phyloP scores from a whole-genome alignment of 1,140 invertebrate species.

The Neuroterus valhalla region DNA sequence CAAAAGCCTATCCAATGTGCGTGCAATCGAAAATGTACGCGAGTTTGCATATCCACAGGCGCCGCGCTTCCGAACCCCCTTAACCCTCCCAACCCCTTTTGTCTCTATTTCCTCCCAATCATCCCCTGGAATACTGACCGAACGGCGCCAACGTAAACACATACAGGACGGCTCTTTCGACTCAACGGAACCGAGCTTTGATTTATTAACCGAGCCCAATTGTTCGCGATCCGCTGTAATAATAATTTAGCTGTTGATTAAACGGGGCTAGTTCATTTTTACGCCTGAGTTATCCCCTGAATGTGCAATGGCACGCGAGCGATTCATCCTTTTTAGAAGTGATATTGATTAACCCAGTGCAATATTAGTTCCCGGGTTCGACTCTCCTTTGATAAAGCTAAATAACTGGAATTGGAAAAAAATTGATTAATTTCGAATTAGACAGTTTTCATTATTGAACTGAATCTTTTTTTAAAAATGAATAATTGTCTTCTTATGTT shows the following conservation, averaged over 20 bases:
- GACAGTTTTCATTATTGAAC: too few species aligned
- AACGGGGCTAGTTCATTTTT: constrained; percentile 51
- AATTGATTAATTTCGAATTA: neutral
- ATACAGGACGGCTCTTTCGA: neutral
- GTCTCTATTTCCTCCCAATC: constrained; percentile 29
- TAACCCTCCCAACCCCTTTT: constrained; percentile 2
- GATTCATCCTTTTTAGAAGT: constrained; percentile 14
- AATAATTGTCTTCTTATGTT: too few species aligned
- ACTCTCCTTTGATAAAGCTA: neutral
- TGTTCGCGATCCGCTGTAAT: constrained; percentile 47
- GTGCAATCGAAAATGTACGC: neutral
- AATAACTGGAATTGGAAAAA: neutral
- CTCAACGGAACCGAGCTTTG: constrained; percentile 38
- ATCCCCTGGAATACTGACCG: constrained; percentile 4
- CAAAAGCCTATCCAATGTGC: neutral
- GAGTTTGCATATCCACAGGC: constrained; percentile 14
- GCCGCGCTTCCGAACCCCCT: constrained; percentile 34
- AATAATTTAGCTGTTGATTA: constrained; percentile 56
- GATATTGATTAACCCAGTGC: constrained; percentile 12
- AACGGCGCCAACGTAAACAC: constrained; percentile 13
- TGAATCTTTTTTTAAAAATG: too few species aligned
- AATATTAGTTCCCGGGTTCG: neutral
- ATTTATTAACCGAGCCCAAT: constrained; percentile 55
- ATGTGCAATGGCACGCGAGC: constrained; percentile 26
- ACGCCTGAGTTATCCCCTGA: constrained; percentile 43